A percentile compares a stretch with the other conserved stretches of the same genome.
phyloP scores from a whole-genome alignment of 2,888 invertebrate genomes.

The Metopia argyrocephala region DNA sequence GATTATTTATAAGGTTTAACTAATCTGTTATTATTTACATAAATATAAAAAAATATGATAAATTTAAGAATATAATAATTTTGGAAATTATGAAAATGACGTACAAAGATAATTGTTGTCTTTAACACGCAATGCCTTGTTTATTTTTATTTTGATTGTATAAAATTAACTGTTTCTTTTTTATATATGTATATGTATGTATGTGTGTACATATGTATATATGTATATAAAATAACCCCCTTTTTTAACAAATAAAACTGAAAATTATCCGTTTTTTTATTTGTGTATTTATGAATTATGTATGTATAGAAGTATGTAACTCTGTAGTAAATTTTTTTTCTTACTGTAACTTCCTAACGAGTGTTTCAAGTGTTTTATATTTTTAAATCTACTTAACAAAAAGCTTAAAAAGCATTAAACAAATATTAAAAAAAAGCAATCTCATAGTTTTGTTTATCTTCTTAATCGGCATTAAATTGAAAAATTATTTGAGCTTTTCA shows the following conservation, averaged over 20 bases:
- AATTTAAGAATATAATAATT: neutral
- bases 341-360: conserved; percentile 16
- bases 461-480: too few species aligned
- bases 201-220: too few species aligned
- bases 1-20: neutral
- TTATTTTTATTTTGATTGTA: neutral
- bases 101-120: neutral
- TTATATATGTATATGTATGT: too few species aligned
- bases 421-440: neutral
- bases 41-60: neutral
- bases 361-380: conserved; percentile 37
- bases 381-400: conserved; percentile 24
- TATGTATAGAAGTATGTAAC: conserved; percentile 9
- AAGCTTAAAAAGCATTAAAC: neutral
- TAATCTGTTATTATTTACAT: neutral
- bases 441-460: conserved; percentile 26
- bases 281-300: neutral
- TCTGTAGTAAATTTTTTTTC: conserved; percentile 20
- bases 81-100: neutral
- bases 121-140: neutral
- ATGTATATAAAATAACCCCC: too few species aligned
- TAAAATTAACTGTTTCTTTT: neutral
- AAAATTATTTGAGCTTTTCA: too few species aligned
- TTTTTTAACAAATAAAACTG: neutral
- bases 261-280: neutral